Conservation (phyloP, 2,888 invertebrate species). For the Polyommatus icarus region DNA sequence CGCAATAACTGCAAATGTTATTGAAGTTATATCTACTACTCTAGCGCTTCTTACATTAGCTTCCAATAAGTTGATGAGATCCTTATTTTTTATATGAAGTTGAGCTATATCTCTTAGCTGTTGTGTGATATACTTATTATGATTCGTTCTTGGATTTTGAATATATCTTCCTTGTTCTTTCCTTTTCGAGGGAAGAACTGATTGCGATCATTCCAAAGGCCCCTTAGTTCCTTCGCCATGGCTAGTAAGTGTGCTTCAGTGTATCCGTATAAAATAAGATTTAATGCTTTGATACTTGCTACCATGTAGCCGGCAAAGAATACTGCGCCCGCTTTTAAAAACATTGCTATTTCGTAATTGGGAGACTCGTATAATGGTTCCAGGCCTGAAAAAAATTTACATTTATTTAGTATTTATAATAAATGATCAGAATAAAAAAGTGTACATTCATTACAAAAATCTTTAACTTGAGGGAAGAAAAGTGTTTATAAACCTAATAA, state of each 20-base stretch:
- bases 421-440: neutral
- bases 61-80: neutral
- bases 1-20: neutral
- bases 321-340: neutral
- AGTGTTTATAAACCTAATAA: neutral
- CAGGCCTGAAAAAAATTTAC: neutral
- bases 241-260: slow-evolving; percentile 8
- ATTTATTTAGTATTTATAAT: neutral
- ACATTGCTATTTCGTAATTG: slow-evolving; percentile 7
- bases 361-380: neutral
- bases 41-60: neutral
- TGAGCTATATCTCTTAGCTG: neutral
- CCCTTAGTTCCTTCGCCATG: neutral
- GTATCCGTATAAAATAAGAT: neutral
- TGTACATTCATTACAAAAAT: no score
- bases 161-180: neutral
- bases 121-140: neutral
- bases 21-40: neutral
- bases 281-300: neutral
- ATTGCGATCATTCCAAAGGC: slow-evolving; percentile 8
- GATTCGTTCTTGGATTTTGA: neutral
- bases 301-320: neutral
- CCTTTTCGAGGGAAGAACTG: neutral
- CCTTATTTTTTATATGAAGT: neutral
- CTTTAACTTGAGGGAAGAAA: no score